phyloP scores from a whole-genome alignment of 2,888 invertebrate genomes.

The Acrobasis suavella region DNA sequence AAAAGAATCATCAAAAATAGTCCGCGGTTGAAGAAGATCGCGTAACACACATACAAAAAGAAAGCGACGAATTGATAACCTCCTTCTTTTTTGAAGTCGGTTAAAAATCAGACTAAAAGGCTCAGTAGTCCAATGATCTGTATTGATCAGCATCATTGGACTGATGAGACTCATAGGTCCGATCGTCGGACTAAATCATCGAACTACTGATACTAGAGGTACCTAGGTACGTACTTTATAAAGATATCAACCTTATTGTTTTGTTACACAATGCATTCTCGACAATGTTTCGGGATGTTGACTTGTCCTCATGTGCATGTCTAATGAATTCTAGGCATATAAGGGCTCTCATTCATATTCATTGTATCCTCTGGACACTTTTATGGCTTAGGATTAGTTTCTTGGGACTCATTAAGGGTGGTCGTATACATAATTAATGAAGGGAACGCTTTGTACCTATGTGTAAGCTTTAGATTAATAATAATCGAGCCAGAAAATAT shows the following conservation, averaged over 20 bases:
- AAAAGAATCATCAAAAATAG: no score
- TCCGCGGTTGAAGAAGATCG: no score
- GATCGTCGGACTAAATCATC: no score
- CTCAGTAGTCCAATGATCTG: no score
- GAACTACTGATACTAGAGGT: no score
- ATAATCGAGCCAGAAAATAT: slow-evolving; percentile 11
- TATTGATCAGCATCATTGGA: no score
- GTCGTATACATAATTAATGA: slow-evolving; percentile 36
- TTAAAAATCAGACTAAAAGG: no score
- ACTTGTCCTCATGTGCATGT: slow-evolving; percentile 42
- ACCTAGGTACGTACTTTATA: no score
- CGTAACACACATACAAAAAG: no score
- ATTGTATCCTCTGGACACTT: slow-evolving; percentile 39
- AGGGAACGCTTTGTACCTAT: slow-evolving; percentile 25
- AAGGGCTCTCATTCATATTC: slow-evolving; percentile 54
- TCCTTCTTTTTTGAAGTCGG: no score
- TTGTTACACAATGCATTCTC: slow-evolving; percentile 55
- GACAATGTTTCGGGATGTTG: slow-evolving; percentile 57
- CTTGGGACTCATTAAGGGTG: slow-evolving; percentile 43
- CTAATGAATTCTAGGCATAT: slow-evolving; percentile 58
- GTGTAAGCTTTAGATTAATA: slow-evolving; percentile 25
- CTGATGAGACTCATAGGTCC: no score
- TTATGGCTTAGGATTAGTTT: slow-evolving; percentile 50
- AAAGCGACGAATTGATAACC: no score
- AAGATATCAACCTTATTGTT: slow-evolving; percentile 52